Evolutionary conservation across 2,888 invertebrate genomes (phyloP).

Genomic region (Pollenia amentaria): DNA sequence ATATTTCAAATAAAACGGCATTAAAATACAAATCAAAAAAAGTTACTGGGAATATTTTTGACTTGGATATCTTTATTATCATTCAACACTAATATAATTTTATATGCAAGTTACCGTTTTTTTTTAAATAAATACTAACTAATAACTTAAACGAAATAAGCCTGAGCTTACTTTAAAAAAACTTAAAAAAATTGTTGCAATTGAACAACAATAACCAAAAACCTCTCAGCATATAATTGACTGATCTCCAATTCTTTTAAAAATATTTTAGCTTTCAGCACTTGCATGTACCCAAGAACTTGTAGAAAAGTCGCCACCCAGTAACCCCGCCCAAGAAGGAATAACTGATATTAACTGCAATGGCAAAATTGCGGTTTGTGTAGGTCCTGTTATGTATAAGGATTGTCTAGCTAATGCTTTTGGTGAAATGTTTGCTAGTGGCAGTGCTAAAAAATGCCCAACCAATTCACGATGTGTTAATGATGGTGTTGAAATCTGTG

Average conservation of each 20-base stretch:
- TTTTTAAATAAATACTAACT: neutral
- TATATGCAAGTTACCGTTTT: conserved; percentile 79
- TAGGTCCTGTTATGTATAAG: conserved; percentile 81
- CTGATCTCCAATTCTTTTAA: conserved; percentile 4
- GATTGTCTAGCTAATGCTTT: conserved; percentile 76
- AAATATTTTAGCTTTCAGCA: conserved; percentile 78
- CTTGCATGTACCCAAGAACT: conserved; percentile 77
- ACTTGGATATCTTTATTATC: conserved; percentile 79
- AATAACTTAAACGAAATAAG: too few species aligned
- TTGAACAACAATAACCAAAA: neutral
- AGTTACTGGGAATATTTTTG: conserved; percentile 79
- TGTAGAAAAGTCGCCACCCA: conserved; percentile 61
- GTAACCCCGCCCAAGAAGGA: conserved; percentile 15
- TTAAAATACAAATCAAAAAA: conserved; percentile 30
- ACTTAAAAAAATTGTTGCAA: too few species aligned
- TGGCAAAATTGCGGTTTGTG: conserved; percentile 80
- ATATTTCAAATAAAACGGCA: too few species aligned
- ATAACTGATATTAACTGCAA: conserved; percentile 77
- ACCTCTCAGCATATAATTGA: neutral
- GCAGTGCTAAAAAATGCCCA: conserved; percentile 77
- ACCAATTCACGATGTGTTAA: conserved; percentile 80
- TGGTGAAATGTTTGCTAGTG: conserved; percentile 76
- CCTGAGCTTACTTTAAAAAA: too few species aligned
- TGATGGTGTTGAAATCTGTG: conserved; percentile 80
- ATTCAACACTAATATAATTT: conserved; percentile 76